Conservation (phyloP, 2,113 vertebrate genomes). For the Pyxicephalus adspersus region DNA sequence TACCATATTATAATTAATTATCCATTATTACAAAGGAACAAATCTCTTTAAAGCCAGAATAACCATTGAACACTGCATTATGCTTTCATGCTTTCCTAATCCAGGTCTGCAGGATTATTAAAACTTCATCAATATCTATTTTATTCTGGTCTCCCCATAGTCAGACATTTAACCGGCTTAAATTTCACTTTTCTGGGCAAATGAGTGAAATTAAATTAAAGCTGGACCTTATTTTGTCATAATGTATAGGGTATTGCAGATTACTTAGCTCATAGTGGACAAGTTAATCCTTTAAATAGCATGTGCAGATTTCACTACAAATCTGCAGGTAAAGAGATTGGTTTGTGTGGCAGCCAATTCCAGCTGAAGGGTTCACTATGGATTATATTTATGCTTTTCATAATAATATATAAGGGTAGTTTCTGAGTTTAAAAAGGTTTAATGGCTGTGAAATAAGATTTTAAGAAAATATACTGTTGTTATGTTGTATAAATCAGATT, state of each 20-base stretch:
- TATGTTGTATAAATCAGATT: too few species aligned
- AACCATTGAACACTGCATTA: too few species aligned
- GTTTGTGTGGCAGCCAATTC: not conserved
- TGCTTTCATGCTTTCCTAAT: not conserved
- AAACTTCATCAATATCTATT: not conserved
- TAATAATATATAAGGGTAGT: too few species aligned
- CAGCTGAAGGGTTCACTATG: not conserved
- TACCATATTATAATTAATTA: too few species aligned
- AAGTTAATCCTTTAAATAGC: constrained; percentile 23
- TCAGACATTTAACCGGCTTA: not conserved
- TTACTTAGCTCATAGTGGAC: not conserved
- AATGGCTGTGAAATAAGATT: too few species aligned
- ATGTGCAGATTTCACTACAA: not conserved
- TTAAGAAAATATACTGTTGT: too few species aligned
- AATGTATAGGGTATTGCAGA: not conserved
- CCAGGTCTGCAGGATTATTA: not conserved
- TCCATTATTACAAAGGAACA: too few species aligned
- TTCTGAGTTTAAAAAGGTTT: too few species aligned
- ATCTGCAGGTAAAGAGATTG: not conserved
- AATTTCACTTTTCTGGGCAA: not conserved
- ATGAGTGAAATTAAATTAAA: constrained; percentile 9
- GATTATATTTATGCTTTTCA: too few species aligned
- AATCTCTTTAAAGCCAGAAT: too few species aligned
- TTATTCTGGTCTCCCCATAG: not conserved
- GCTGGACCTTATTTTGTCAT: not conserved